Conservation (phyloP, 2,888 invertebrate species). For the Hydroisotoma schaefferi region DNA sequence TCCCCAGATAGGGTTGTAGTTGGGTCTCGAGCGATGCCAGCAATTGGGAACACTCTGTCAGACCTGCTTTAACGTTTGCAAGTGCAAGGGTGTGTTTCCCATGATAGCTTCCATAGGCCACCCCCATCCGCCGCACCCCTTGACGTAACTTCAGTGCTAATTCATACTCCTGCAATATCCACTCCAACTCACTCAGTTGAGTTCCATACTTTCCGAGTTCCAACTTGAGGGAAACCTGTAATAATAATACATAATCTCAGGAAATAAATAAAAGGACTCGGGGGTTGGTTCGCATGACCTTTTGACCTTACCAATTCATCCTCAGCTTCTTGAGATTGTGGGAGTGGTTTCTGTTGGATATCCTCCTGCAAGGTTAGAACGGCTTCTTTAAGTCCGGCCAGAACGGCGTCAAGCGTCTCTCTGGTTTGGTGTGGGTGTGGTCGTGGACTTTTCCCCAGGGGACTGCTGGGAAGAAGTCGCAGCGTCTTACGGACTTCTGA, state of each 20-base stretch:
- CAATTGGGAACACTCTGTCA: constrained; percentile 55
- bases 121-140: constrained; percentile 56
- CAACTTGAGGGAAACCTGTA: constrained; percentile 51
- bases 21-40: constrained; percentile 56
- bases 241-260: constrained; percentile 35
- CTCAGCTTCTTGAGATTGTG: too few relatives aligned
- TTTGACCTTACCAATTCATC: too few relatives aligned
- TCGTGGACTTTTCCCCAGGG: too few relatives aligned
- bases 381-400: constrained; percentile 46
- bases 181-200: constrained; percentile 55
- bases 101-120: constrained; percentile 54
- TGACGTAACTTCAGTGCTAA: constrained; percentile 55
- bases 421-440: constrained; percentile 24
- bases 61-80: constrained; percentile 53
- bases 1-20: constrained; percentile 55
- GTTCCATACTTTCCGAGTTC: background rate
- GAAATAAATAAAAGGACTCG: background rate
- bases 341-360: too few relatives aligned
- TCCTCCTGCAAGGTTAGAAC: constrained; percentile 48
- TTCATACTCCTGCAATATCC: constrained; percentile 55
- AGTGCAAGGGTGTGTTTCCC: constrained; percentile 54
- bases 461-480: too few relatives aligned
- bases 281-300: background rate
- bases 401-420: constrained; percentile 25
- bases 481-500: too few relatives aligned